phyloP scores from a whole-genome alignment of 2,888 invertebrate species.

The Tenthredo amoena region DNA sequence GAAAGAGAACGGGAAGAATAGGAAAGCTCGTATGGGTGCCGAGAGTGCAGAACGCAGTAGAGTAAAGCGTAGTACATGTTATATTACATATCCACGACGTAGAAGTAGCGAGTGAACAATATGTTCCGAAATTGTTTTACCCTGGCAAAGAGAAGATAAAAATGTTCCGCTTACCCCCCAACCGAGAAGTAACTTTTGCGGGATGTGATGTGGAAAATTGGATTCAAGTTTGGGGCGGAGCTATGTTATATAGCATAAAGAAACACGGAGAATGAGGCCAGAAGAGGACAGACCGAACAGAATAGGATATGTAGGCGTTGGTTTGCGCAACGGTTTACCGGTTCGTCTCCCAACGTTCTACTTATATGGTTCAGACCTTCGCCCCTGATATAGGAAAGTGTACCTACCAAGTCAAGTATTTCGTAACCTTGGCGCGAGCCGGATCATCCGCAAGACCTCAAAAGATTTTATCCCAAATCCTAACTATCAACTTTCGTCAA shows the following conservation, averaged over 20 bases:
- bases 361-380: background rate
- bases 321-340: slow-evolving; percentile 32
- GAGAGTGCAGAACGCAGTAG: slow-evolving; percentile 37
- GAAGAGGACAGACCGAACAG: slow-evolving; percentile 28
- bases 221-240: slow-evolving; percentile 72
- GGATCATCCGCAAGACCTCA: background rate
- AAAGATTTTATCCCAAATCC: slow-evolving; percentile 42
- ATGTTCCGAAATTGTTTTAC: slow-evolving; percentile 74
- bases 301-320: slow-evolving; percentile 37
- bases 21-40: background rate
- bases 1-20: background rate
- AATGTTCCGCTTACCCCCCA: slow-evolving; percentile 62
- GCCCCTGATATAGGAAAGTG: background rate
- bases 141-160: slow-evolving; percentile 66
- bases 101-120: slow-evolving; percentile 64
- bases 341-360: slow-evolving; percentile 24
- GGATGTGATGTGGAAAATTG: slow-evolving; percentile 75
- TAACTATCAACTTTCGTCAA: slow-evolving; percentile 44
- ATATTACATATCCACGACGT: slow-evolving; percentile 45
- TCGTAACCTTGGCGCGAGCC: background rate
- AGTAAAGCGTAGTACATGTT: slow-evolving; percentile 37
- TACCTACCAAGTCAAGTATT: background rate
- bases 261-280: slow-evolving; percentile 53
- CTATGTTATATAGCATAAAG: slow-evolving; percentile 45
- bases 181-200: slow-evolving; percentile 72